These are phyloP conservation scores for Cygnus atratus DNA, from an alignment of 2,113 vertebrate species.

Conservation along the genomic window DNA sequence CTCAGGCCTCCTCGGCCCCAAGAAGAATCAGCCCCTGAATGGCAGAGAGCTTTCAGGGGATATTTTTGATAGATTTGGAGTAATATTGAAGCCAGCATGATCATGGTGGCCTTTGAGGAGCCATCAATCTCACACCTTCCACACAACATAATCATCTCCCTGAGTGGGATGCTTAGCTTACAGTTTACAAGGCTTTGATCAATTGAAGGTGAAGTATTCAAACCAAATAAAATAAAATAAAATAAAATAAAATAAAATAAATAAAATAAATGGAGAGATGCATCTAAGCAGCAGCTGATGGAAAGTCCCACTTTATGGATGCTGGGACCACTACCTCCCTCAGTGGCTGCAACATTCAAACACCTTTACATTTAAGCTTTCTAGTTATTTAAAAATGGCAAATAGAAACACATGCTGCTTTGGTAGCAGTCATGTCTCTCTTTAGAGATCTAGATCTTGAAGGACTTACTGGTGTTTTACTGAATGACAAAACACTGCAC, in stretches of 20 bases:
- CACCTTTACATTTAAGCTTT: neutral
- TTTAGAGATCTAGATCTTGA: neutral
- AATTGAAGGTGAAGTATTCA: neutral
- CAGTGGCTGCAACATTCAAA: neutral
- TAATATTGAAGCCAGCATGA: neutral
- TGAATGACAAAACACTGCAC: neutral
- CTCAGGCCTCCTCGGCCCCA: neutral
- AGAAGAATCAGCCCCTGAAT: neutral
- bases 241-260: neutral
- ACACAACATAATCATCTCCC: neutral
- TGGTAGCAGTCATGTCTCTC: neutral
- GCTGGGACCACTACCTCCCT: neutral
- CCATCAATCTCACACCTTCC: neutral
- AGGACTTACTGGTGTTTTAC: neutral
- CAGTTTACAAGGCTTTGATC: neutral
- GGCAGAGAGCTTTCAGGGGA: neutral
- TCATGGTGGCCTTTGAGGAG: neutral
- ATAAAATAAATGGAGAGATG: neutral
- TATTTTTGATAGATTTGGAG: neutral
- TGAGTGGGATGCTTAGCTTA: constrained; percentile 10
- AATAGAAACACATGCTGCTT: neutral
- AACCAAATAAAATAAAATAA: too few relatives aligned
- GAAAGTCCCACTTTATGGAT: neutral
- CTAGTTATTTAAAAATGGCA: neutral
- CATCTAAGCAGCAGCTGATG: neutral